Percentiles rank a stretch among this genome's conserved stretches.
phyloP scores from a whole-genome alignment of 2,113 vertebrate species.

The Stegastes partitus region DNA sequence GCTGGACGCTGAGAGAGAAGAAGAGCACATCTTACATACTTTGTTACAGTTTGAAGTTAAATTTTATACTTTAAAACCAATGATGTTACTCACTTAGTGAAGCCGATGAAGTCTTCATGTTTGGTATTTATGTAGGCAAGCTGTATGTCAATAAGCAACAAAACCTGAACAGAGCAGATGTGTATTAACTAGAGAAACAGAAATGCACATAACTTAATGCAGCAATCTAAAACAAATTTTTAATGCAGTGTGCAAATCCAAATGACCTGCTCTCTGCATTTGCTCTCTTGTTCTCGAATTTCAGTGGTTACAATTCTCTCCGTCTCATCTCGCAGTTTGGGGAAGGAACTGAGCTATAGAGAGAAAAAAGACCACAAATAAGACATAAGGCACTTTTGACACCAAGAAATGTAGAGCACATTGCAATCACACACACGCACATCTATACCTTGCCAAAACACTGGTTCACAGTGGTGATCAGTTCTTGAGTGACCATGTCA shows the following conservation, averaged over 20 bases:
- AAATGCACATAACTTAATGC: background rate
- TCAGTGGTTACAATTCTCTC: constrained; percentile 92
- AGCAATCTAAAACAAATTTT: background rate
- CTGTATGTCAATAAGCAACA: constrained; percentile 93
- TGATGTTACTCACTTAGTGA: constrained; percentile 89
- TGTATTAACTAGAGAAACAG: constrained; percentile 1
- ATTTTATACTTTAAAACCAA: constrained; percentile 1
- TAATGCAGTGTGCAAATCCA: background rate
- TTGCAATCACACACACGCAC: constrained; percentile 21
- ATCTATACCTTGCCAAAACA: constrained; percentile 90
- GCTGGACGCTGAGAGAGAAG: constrained; percentile 86
- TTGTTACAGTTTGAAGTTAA: background rate
- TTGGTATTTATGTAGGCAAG: constrained; percentile 97
- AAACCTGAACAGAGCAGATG: constrained; percentile 81
- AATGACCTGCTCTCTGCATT: constrained; percentile 92
- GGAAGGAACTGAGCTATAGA: constrained; percentile 90
- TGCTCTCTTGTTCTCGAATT: constrained; percentile 91
- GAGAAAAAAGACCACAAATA: constrained; percentile 13
- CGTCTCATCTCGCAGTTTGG: constrained; percentile 91
- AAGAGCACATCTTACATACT: background rate
- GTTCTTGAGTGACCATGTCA: constrained; percentile 93
- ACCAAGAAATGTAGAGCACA: background rate
- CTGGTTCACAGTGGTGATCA: constrained; percentile 91
- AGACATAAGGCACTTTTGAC: background rate
- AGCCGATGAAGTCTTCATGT: constrained; percentile 96